phyloP scores from a whole-genome alignment of 1,140 invertebrate genomes.

The Myzus persicae region DNA sequence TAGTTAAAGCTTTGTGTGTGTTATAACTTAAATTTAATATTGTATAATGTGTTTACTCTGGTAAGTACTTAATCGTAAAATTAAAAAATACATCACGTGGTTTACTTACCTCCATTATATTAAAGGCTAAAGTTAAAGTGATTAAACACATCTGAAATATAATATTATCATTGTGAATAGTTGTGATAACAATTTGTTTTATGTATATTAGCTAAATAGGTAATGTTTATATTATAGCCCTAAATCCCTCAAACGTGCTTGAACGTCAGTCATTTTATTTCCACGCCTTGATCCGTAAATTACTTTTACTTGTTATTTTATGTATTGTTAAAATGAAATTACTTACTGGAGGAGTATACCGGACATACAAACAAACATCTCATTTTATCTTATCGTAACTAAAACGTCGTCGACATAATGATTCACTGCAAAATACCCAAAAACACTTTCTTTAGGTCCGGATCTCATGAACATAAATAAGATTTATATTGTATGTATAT shows the following conservation, averaged over 20 bases:
- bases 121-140: too few species aligned
- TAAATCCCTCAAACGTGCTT: background rate
- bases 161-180: background rate
- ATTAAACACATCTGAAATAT: background rate
- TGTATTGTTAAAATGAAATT: constrained; percentile 9
- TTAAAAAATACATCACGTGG: background rate
- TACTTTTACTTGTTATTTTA: background rate
- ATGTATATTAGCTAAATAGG: background rate
- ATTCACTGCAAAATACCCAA: background rate
- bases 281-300: background rate
- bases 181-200: background rate
- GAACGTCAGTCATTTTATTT: constrained; percentile 10
- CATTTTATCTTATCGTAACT: constrained; percentile 37
- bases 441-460: constrained; percentile 35
- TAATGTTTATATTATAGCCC: background rate
- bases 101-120: background rate
- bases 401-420: constrained; percentile 4
- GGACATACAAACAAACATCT: background rate
- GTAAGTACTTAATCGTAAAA: background rate
- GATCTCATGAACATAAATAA: constrained; percentile 20
- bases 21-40: background rate
- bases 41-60: background rate
- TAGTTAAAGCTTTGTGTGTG: background rate
- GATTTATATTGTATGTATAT: background rate
- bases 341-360: constrained; percentile 10